phyloP scores from a whole-genome alignment of 2,888 invertebrate genomes.

The Drosophila pullipes region DNA sequence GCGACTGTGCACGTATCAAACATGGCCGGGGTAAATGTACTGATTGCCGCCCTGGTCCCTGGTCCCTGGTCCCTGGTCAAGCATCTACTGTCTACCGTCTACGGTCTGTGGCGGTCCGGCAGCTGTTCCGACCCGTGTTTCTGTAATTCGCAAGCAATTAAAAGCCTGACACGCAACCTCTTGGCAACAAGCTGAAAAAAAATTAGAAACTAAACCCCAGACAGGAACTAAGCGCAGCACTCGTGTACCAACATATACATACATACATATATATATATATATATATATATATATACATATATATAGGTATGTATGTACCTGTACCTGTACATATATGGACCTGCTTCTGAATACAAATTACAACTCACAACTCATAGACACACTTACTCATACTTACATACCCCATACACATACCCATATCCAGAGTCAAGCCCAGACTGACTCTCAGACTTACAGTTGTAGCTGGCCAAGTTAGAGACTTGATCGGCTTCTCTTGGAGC shows the following conservation, averaged over 20 bases:
- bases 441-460: slow-evolving; percentile 5
- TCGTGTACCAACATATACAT: slow-evolving; percentile 25
- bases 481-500: slow-evolving; percentile 17
- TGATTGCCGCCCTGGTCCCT: slow-evolving; percentile 21
- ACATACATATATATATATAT: not conserved
- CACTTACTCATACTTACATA: slow-evolving; percentile 8
- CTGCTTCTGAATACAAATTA: slow-evolving; percentile 34
- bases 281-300: not conserved
- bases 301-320: not conserved
- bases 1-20: slow-evolving; percentile 62
- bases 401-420: not conserved
- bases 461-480: slow-evolving; percentile 16
- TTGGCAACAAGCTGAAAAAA: slow-evolving; percentile 63
- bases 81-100: not conserved
- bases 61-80: not conserved
- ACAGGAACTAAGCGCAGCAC: slow-evolving; percentile 59
- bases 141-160: slow-evolving; percentile 76
- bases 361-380: slow-evolving; percentile 32
- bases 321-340: slow-evolving; percentile 22
- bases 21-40: slow-evolving; percentile 26
- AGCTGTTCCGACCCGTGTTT: slow-evolving; percentile 43
- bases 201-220: slow-evolving; percentile 56
- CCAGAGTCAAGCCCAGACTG: slow-evolving; percentile 5
- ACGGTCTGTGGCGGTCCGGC: not conserved
- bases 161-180: slow-evolving; percentile 60